Conservation (phyloP, 1,140 invertebrate species). For the Drosophila bocqueti region DNA sequence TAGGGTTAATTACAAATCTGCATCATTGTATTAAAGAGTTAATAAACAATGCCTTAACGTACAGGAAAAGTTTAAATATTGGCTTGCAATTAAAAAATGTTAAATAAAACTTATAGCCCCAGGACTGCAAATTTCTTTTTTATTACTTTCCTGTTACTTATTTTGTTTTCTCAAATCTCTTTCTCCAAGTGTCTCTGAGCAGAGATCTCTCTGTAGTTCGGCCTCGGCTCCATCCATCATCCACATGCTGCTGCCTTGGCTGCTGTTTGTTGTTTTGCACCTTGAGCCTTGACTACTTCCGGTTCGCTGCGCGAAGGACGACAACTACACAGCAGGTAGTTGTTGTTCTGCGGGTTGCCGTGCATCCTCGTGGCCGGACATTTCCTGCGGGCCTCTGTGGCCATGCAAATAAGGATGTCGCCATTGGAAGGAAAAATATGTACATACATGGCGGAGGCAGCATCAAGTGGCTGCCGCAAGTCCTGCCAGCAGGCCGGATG, state of each 20-base stretch:
- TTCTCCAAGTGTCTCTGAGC: neutral
- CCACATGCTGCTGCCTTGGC: constrained; percentile 57
- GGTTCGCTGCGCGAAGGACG: constrained; percentile 77
- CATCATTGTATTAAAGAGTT: neutral
- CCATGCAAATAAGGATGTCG: constrained; percentile 78
- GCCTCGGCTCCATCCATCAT: constrained; percentile 54
- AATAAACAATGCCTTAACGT: neutral
- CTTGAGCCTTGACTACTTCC: constrained; percentile 81
- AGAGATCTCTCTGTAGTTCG: neutral
- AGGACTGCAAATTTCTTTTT: neutral
- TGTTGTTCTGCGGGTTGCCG: constrained; percentile 35
- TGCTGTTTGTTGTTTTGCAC: constrained; percentile 66
- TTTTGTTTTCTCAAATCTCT: neutral
- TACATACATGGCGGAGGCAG: constrained; percentile 26
- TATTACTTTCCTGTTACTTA: neutral
- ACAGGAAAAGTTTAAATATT: neutral
- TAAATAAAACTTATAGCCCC: no score
- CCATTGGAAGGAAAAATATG: constrained; percentile 40
- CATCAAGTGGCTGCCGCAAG: constrained; percentile 56
- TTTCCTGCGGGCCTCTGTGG: constrained; percentile 68
- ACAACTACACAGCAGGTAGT: constrained; percentile 69
- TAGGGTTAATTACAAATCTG: neutral
- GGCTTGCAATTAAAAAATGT: neutral
- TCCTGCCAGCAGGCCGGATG: constrained; percentile 52
- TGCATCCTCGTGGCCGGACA: constrained; percentile 53